Percentiles rank a stretch among this genome's conserved stretches.
Evolutionary conservation across 1,140 invertebrate genomes (phyloP).

Genomic region (Drosophila obscura): DNA sequence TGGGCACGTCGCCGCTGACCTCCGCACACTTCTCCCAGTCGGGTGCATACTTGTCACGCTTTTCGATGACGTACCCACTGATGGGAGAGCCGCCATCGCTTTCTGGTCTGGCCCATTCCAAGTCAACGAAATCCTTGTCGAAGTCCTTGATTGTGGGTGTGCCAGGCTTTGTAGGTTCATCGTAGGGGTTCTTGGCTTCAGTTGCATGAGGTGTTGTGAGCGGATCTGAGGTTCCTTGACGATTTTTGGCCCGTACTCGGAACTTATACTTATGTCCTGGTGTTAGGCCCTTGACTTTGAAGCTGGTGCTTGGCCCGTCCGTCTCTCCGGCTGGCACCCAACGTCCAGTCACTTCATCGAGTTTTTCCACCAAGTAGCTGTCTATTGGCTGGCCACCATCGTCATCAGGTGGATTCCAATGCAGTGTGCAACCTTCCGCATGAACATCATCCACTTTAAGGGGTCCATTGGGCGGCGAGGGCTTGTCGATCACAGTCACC

Average conservation of each 20-base stretch:
- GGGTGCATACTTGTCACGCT: slow-evolving; percentile 95
- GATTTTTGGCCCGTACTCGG: slow-evolving; percentile 96
- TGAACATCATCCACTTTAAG: slow-evolving; percentile 92
- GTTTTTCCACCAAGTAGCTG: slow-evolving; percentile 96
- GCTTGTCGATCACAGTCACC: slow-evolving; percentile 96
- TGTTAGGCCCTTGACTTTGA: slow-evolving; percentile 90
- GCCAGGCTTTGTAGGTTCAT: slow-evolving; percentile 93
- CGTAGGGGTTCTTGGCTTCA: slow-evolving; percentile 99
- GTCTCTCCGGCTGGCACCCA: slow-evolving; percentile 97
- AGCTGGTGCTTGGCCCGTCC: slow-evolving; percentile 89
- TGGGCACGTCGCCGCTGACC: slow-evolving; percentile 92
- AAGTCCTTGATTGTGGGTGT: slow-evolving; percentile 95
- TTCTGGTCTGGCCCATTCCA: slow-evolving; percentile 95
- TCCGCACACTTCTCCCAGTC: slow-evolving; percentile 95
- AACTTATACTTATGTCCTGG: slow-evolving; percentile 98
- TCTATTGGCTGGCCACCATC: slow-evolving; percentile 95
- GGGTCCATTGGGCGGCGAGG: slow-evolving; percentile 95
- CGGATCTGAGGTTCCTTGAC: slow-evolving; percentile 97
- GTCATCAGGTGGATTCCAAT: slow-evolving; percentile 95
- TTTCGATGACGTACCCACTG: slow-evolving; percentile 97
- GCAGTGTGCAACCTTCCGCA: slow-evolving; percentile 88
- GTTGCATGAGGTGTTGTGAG: slow-evolving; percentile 94
- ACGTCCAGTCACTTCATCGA: slow-evolving; percentile 95
- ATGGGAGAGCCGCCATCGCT: slow-evolving; percentile 95
- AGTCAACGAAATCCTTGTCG: slow-evolving; percentile 96